These are phyloP conservation scores for Meliscaeva auricollis DNA, from an alignment of 2,888 invertebrate genomes.

Conservation along the genomic window DNA sequence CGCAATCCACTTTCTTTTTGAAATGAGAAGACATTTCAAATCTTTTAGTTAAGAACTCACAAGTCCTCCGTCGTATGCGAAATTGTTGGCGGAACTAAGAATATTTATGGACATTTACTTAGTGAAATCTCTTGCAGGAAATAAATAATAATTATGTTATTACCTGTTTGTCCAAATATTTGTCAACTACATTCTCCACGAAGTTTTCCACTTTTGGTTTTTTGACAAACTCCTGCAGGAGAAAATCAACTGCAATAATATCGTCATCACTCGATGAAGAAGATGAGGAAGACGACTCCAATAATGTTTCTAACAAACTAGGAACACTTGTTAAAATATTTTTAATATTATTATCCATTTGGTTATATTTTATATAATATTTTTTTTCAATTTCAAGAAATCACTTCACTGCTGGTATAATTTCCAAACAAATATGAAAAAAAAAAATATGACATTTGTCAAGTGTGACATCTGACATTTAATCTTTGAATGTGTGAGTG, in stretches of 20 bases:
- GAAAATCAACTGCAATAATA: too few relatives aligned
- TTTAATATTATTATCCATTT: too few relatives aligned
- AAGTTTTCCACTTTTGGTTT: background rate
- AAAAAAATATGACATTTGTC: too few relatives aligned
- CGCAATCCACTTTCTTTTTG: slow-evolving; percentile 11
- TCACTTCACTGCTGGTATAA: too few relatives aligned
- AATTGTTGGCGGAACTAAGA: background rate
- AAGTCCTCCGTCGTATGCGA: background rate
- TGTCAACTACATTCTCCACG: background rate
- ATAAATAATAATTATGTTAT: background rate
- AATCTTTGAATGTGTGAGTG: too few relatives aligned
- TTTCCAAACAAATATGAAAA: too few relatives aligned
- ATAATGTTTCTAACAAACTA: background rate
- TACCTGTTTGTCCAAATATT: background rate
- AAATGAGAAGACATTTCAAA: background rate
- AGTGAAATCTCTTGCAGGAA: background rate
- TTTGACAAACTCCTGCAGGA: background rate
- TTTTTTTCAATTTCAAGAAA: too few relatives aligned
- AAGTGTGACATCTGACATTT: too few relatives aligned
- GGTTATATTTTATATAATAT: too few relatives aligned
- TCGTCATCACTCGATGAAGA: slow-evolving; percentile 2
- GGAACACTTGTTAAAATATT: too few relatives aligned
- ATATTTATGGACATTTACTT: too few relatives aligned
- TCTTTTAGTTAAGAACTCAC: background rate
- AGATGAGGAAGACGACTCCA: slow-evolving; percentile 7